Evolutionary conservation across 2,888 invertebrate genomes (phyloP), one percentile per base, ranked within the genome.

Genomic region (Melinaea menophilus): DNA sequence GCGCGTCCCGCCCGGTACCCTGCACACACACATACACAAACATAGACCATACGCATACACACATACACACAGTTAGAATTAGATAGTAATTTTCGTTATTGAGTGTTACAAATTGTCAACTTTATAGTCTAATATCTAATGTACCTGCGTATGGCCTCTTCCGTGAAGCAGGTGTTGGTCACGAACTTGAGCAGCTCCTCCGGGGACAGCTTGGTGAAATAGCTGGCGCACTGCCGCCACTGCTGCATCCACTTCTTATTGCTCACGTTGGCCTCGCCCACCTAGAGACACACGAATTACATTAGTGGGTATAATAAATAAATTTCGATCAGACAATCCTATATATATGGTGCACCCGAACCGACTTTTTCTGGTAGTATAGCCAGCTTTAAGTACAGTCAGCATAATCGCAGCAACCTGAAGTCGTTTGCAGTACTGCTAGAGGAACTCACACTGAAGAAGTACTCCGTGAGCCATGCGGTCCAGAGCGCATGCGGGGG

Each of bases 241-340:
- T 89, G 90, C 77, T 91, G 91, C 90, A 91, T 91, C 91, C 91
- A 91, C 69, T 90, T 90, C 81, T 89, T 90, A 70, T 72, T 88
- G 62, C 70, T 80, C 2, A 80, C 59, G 80, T 80, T 83, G 77
- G 67, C 2, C 7, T 61, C 35, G 12, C 63, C 64, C 57, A 64
- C 71, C 69, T 66, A 55, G 5, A 1, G 22, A 22, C 22, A 22
- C 22, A 22, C 22, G 22, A 22, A 22, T 22, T 22, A 22, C 22
- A 22, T 22, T 22, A 22, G 22, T 22, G 22, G 22, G 22, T 22
- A 22, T 22, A 22, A 22, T 22, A 22, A 22, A 22, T 22, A 22
- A 22, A 22, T 22, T 22, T 22, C 22, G 22, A 22, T 22, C 22
- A 22, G 22, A 22, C 22, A 22, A 22, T 22, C 22, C 22, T 22